phyloP scores from a whole-genome alignment of 2,797 vertebrate genomes.

The Tokudaia tokunoshimensis region DNA sequence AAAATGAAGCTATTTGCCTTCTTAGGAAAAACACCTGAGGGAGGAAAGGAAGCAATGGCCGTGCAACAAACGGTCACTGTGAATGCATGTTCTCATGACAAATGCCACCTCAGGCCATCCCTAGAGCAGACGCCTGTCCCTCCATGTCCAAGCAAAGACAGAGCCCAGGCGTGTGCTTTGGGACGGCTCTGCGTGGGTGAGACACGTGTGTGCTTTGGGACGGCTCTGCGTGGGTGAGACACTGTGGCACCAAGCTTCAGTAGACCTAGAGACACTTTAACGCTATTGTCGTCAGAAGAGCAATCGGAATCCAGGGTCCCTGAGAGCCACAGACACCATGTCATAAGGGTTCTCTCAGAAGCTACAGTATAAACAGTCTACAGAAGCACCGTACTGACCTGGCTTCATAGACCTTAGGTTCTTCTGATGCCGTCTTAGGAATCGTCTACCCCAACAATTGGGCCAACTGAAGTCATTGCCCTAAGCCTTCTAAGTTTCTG shows the following conservation, averaged over 20 bases:
- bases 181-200: rapidly evolving
- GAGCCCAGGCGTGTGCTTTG: background rate
- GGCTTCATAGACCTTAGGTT: background rate
- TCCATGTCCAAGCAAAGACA: background rate
- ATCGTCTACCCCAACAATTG: background rate
- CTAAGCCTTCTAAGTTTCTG: background rate
- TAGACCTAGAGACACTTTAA: background rate
- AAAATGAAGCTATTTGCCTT: background rate
- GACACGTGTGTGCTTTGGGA: background rate
- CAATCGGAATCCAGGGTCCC: background rate
- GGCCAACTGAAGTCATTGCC: background rate
- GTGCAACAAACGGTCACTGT: background rate
- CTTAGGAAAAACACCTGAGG: background rate
- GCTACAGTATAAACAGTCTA: rapidly evolving
- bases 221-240: rapidly evolving
- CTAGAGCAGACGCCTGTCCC: background rate
- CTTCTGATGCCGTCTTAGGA: background rate
- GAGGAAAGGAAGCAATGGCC: background rate
- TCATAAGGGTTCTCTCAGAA: rapidly evolving
- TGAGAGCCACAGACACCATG: no score
- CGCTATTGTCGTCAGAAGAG: background rate
- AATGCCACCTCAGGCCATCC: no score
- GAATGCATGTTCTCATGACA: background rate
- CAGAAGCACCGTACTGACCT: no score
- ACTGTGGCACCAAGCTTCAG: background rate